Percentiles rank a stretch among this genome's conserved stretches.
These are phyloP conservation scores for Caenorhabditis imperialis DNA, from an alignment of 2,888 invertebrate genomes.

Conservation along the genomic window DNA sequence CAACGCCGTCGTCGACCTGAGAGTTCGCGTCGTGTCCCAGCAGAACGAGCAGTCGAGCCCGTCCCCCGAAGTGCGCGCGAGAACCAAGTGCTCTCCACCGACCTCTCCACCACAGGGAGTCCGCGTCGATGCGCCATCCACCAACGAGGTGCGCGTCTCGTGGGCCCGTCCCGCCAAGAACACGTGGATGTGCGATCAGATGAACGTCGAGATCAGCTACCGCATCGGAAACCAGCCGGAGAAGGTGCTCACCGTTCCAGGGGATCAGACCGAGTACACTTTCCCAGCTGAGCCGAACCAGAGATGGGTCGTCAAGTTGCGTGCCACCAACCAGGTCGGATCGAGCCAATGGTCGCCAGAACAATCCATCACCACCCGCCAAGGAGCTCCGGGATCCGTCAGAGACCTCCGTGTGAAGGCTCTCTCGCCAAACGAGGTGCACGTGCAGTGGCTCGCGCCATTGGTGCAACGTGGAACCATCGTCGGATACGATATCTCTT, in stretches of 20 bases:
- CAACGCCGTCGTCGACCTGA: conserved; percentile 76
- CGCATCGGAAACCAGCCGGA: conserved; percentile 73
- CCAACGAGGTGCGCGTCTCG: conserved; percentile 75
- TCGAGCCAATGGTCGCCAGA: conserved; percentile 73
- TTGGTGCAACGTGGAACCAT: conserved; percentile 74
- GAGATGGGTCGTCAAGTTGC: conserved; percentile 73
- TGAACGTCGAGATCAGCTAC: conserved; percentile 77
- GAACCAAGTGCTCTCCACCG: conserved; percentile 77
- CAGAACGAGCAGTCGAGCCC: conserved; percentile 75
- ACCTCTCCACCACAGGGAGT: conserved; percentile 74
- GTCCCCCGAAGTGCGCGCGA: conserved; percentile 76
- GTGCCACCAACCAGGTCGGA: conserved; percentile 70
- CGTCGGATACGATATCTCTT: conserved; percentile 78
- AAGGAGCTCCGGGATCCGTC: conserved; percentile 77
- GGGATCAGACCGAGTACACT: conserved; percentile 76
- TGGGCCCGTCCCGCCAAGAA: conserved; percentile 76
- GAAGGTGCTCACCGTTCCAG: conserved; percentile 71
- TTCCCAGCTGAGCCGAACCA: conserved; percentile 78
- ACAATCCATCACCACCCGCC: conserved; percentile 74
- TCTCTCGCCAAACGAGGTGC: conserved; percentile 72
- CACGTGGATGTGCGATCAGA: conserved; percentile 78
- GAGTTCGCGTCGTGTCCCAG: conserved; percentile 72
- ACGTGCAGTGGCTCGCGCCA: conserved; percentile 77
- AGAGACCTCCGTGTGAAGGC: conserved; percentile 72
- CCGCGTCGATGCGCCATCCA: conserved; percentile 73